Percentiles rank a stretch among this genome's conserved stretches.
These are phyloP conservation scores for Xanthia icteritia DNA, from an alignment of 2,888 invertebrate species.

Conservation along the genomic window DNA sequence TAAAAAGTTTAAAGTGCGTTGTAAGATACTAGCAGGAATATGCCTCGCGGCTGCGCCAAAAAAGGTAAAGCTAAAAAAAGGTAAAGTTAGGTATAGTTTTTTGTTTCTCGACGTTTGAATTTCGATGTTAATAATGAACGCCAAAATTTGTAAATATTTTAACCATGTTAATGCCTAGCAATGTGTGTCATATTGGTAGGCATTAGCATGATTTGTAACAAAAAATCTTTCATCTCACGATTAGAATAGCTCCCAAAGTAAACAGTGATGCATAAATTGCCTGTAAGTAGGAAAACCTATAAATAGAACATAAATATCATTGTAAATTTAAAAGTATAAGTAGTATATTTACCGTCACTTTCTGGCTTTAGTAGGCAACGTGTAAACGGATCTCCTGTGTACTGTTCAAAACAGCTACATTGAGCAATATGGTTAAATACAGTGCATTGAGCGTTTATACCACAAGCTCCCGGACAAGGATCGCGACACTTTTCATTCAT, in stretches of 20 bases:
- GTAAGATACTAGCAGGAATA: no score
- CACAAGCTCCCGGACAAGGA: conserved; percentile 93
- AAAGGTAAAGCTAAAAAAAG: no score
- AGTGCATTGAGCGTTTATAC: conserved; percentile 89
- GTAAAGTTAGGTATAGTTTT: no score
- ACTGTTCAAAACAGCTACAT: conserved; percentile 90
- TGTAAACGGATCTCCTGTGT: conserved; percentile 91
- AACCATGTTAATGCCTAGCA: not conserved
- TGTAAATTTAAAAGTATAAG: not conserved
- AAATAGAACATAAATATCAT: not conserved
- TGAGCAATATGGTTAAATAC: conserved; percentile 92
- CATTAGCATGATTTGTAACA: not conserved
- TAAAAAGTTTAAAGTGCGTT: no score
- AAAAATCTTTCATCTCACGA: not conserved
- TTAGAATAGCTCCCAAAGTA: not conserved
- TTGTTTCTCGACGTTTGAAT: not conserved
- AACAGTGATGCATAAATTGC: not conserved
- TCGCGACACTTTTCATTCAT: conserved; percentile 92
- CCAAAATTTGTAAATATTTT: not conserved
- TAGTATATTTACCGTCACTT: conserved; percentile 75
- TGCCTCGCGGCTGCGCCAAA: no score
- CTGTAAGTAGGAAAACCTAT: not conserved
- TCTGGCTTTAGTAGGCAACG: conserved; percentile 80
- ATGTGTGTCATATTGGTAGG: not conserved
- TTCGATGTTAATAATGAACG: not conserved